Evolutionary conservation across 2,113 vertebrate species (phyloP), one percentile per base, ranked within the genome.

Genomic region (human (Homo sapiens)): DNA sequence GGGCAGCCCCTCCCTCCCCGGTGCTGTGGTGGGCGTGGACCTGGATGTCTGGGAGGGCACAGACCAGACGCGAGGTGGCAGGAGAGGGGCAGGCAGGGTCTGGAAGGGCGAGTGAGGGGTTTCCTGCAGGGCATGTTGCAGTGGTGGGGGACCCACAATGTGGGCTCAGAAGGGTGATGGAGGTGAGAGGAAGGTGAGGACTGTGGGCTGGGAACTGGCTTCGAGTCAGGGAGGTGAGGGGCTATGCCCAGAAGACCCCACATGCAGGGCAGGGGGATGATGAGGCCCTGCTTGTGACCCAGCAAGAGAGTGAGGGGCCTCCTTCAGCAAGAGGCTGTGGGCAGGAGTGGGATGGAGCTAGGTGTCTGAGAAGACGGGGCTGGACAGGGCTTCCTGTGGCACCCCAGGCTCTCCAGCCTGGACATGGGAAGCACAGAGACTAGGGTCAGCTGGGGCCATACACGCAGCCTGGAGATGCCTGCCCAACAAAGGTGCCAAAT

Each of bases 251-350:
- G 25, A 35, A 68, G 27, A 84, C 32, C 32, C 70, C 30, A 89
- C 16, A 55, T 5, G 11, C 23, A 32, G 20, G 61, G 76, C 43
- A 68, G 23, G 52, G 20, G 27, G 25, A 82, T 8, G 7, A 84
- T 2, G 1, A 40, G 17, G 6, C 57, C 48, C 1, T 2, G 9
- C 2, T 8, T 3, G 35, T 12, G 40, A 40, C 18, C 27, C 38
- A 27, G 27, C 0, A 9, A 12, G 30, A 43, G 35, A 61, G 18
- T 4, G 23, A 52, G 27, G 4, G 32, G 50, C 3, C 14, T 73
- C 10, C 45, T 45, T 66, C 86, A 30, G 48, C 38, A 75, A 83
- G 55, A 85, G 64, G 87, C n/a, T 90, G 43, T 52, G 70, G 35
- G 27, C 3, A 17, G 32, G 14, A 22, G 9, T 3, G 16, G 17